Evolutionary conservation across 2,888 invertebrate genomes (phyloP), one percentile per base, ranked within the genome.

Genomic region (Nephrotoma flavescens): DNA sequence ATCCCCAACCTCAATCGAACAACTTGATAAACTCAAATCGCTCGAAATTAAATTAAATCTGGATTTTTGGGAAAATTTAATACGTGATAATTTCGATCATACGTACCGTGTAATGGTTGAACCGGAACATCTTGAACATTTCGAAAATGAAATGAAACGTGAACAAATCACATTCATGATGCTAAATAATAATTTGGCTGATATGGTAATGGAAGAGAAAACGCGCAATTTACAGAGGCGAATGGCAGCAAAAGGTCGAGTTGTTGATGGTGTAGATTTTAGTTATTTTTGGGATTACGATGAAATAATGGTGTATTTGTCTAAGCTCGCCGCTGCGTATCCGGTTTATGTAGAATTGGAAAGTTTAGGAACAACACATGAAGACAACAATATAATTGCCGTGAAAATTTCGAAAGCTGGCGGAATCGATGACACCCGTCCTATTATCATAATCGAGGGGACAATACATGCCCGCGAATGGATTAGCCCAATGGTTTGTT

Each of bases 391-490:
- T 84, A 84, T 84, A 84, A 42, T 42, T 84, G 41, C 84, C 1
- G 42, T 84, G 1, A 41, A 42, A 12, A 84, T 84, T 12, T 84
- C 84, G 57, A 31, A 19, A 7, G 31, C 57, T 57, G 57, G 31
- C 6, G 57, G 19, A 6, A 7, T 31, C 57, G 57, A n/a, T 2
- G 31, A 19, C 6, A 57, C 31, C 5, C 57, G 31, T 19, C 7
- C 57, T 0, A 57, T 57, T 57, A 19, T 9, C 7, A 57, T 57
- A 7, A 31, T 94, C 89, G 93, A 93, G 88, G 93, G 93, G 0
- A 93, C 92, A 87, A 93, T 95, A 88, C 95, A 95, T 90, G 95
- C 95, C 0, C 93, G 95, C 0, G 95, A 95, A 90, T 95, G 95
- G 95, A 94, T 94, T 83, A 93, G 95, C 0, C 93, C 94, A 0